Evolutionary conservation across 1,140 invertebrate species (phyloP), one percentile per base, ranked within the genome.

Genomic region (Caerostris darwini): DNA sequence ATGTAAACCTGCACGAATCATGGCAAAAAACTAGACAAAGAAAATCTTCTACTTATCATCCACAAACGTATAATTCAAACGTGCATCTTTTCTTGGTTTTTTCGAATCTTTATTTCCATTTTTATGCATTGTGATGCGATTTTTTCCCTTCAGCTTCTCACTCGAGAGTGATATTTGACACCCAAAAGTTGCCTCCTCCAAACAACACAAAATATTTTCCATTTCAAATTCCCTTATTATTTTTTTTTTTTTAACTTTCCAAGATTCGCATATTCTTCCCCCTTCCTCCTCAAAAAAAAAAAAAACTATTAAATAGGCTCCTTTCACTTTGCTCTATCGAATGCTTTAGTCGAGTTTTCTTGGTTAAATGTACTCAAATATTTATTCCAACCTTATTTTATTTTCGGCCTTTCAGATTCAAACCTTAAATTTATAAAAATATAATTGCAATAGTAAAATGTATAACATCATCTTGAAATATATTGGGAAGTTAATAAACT

Each of bases 31-130:
- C 90, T 8, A 94, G 67, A 81, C 92, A 94, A 94, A 94, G 92
- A 94, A 94, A 94, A 94, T 82, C 69, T 56, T 94, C 92, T 81
- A 64, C 86, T 89, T 89, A 61, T 86, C 85, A 94, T 94, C 86
- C 92, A 94, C 67, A 89, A 94, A 94, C 92, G 92, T 94, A 94
- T 94, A 94, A 94, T 94, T 94, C 92, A 82, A 94, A 94, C 71
- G 92, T 94, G 92, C 92, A 67, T 77, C 61, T 85, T 85, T 92
- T 64, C 71, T 81, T 59, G 12, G 90, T 89, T 94, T 94, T n/a
- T 94, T 50, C 17, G 50, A 56, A 64, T 71, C 57, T 86, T 82
- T 92, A 86, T 93, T 89, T 94, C 69, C 92, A 93, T 86, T 87
- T 86, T 94, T 94, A 94, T 94, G 85, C 92, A 93, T 92, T 86